These are phyloP conservation scores for Cephus pygmeus DNA, from an alignment of 2,888 invertebrate species.

Conservation along the genomic window DNA sequence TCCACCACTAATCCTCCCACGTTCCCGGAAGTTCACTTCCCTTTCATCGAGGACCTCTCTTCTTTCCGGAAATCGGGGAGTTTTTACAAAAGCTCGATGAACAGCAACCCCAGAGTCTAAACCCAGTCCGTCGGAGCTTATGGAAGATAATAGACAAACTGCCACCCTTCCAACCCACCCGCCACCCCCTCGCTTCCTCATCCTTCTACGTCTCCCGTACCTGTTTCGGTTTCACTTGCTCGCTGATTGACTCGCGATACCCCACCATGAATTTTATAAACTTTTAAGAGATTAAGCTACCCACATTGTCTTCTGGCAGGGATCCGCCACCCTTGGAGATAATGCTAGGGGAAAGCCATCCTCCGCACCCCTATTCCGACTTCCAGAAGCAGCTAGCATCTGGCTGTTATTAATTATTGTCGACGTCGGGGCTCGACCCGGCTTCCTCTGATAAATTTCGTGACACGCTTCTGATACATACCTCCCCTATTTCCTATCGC, in stretches of 20 bases:
- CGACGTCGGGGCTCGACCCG: constrained; percentile 35
- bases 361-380: not conserved
- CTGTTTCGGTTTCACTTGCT: too few relatives aligned
- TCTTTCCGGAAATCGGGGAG: not conserved
- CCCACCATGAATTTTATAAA: constrained; percentile 5
- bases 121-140: not conserved
- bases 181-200: not conserved
- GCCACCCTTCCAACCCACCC: not conserved
- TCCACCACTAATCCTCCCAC: not conserved
- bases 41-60: constrained; percentile 1
- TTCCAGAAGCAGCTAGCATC: too few relatives aligned
- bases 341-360: constrained; percentile 8
- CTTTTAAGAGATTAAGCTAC: constrained; percentile 20
- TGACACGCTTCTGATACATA: constrained; percentile 10
- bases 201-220: not conserved
- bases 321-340: constrained; percentile 13
- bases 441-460: constrained; percentile 37
- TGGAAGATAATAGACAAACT: not conserved
- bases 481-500: too few relatives aligned
- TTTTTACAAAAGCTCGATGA: not conserved
- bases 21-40: constrained; percentile 14
- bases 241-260: too few relatives aligned
- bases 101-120: not conserved
- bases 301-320: constrained; percentile 16
- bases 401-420: constrained; percentile 49